Conservation (phyloP, 2,888 invertebrate species). For the Aleiodes testaceus region DNA sequence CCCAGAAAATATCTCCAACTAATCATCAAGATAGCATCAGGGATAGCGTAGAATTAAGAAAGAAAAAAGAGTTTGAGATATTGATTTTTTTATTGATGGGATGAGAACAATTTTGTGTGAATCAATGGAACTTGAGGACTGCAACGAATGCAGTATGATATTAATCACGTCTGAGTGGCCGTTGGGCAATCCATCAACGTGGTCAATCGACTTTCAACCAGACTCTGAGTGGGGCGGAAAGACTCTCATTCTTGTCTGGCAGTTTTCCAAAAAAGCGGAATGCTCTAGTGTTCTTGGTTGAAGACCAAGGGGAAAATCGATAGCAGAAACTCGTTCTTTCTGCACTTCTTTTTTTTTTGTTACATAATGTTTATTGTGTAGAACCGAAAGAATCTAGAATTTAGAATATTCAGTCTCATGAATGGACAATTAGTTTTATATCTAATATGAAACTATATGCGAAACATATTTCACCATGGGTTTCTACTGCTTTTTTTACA, state of each 20-base stretch:
- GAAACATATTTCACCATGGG: no score
- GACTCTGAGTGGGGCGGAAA: background rate
- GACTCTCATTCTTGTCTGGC: constrained; percentile 14
- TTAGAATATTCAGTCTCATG: no score
- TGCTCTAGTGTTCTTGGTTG: background rate
- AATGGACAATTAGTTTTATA: no score
- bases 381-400: background rate
- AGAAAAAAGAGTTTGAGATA: background rate
- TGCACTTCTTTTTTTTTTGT: background rate
- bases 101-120: constrained; percentile 2
- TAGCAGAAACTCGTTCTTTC: background rate
- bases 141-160: constrained; percentile 13
- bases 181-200: constrained; percentile 19
- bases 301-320: background rate
- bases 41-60: background rate
- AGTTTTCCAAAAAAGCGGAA: constrained; percentile 7
- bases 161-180: constrained; percentile 24
- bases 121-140: constrained; percentile 14
- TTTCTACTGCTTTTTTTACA: no score
- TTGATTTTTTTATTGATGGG: constrained; percentile 17
- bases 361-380: background rate
- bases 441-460: no score
- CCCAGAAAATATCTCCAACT: background rate
- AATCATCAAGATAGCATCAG: background rate
- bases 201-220: constrained; percentile 29